A percentile compares a stretch with the other conserved stretches of the same genome.
Conservation (phyloP, 2,888 invertebrate species). For the Nebria brevicollis region DNA sequence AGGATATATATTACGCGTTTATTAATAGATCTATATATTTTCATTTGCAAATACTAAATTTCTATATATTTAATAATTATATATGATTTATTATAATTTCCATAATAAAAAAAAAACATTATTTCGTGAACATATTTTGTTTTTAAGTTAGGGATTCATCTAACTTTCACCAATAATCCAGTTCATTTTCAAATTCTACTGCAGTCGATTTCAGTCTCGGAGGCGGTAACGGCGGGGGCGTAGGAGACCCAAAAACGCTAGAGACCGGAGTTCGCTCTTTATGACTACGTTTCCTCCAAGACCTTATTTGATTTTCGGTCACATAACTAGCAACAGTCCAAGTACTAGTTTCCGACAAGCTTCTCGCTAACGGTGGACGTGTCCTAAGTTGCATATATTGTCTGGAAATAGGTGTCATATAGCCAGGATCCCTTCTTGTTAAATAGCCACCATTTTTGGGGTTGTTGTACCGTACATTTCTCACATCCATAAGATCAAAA, state of each 20-base stretch:
- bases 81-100: too few species aligned
- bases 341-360: conserved; percentile 44
- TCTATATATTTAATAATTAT: too few species aligned
- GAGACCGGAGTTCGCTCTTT: conserved; percentile 9
- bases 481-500: neutral
- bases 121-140: neutral
- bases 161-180: conserved; percentile 15
- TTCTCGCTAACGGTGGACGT: conserved; percentile 35
- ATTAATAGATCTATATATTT: neutral
- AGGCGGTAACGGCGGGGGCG: conserved; percentile 29
- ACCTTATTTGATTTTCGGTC: conserved; percentile 36
- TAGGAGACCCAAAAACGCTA: conserved; percentile 17
- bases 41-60: too few species aligned
- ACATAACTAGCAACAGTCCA: conserved; percentile 44
- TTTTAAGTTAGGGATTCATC: neutral
- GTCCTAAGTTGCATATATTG: conserved; percentile 12
- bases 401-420: conserved; percentile 32
- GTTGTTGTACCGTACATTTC: conserved; percentile 25
- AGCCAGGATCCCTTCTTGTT: conserved; percentile 14
- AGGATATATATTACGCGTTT: neutral
- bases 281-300: conserved; percentile 9
- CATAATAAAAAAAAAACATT: too few species aligned
- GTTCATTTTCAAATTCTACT: conserved; percentile 7
- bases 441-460: conserved; percentile 5
- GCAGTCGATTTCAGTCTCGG: conserved; percentile 27